Conservation (phyloP, 2,888 invertebrate species). For the Coenonympha arcania region DNA sequence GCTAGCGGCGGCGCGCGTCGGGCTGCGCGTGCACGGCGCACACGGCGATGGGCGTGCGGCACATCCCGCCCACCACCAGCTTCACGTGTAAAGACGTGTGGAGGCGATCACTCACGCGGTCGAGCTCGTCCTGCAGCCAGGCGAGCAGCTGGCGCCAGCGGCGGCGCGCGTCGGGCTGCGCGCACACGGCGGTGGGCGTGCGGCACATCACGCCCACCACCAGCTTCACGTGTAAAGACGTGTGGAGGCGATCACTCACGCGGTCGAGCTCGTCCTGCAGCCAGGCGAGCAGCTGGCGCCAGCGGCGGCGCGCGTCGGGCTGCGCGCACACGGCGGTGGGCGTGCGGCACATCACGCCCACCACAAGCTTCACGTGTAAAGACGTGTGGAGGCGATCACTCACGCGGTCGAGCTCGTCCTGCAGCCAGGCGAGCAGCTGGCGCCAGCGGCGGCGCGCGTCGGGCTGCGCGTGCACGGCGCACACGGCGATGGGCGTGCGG, state of each 20-base stretch:
- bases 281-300: constrained; percentile 94
- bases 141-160: constrained; percentile 92
- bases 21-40: constrained; percentile 84
- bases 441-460: constrained; percentile 91
- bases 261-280: constrained; percentile 94
- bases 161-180: constrained; percentile 85
- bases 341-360: constrained; percentile 90
- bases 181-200: constrained; percentile 84
- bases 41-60: constrained; percentile 85
- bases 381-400: constrained; percentile 24
- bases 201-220: constrained; percentile 92
- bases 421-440: constrained; percentile 93
- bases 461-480: constrained; percentile 83
- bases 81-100: no score
- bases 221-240: constrained; percentile 95
- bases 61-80: constrained; percentile 92
- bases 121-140: constrained; percentile 96
- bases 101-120: constrained; percentile 71
- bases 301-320: constrained; percentile 86
- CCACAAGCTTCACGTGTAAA: constrained; percentile 96
- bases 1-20: constrained; percentile 90
- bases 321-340: constrained; percentile 85
- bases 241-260: constrained; percentile 50
- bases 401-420: constrained; percentile 91
- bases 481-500: constrained; percentile 85